phyloP scores from a whole-genome alignment of 2,797 vertebrate genomes.

The Gastrophryne carolinensis region DNA sequence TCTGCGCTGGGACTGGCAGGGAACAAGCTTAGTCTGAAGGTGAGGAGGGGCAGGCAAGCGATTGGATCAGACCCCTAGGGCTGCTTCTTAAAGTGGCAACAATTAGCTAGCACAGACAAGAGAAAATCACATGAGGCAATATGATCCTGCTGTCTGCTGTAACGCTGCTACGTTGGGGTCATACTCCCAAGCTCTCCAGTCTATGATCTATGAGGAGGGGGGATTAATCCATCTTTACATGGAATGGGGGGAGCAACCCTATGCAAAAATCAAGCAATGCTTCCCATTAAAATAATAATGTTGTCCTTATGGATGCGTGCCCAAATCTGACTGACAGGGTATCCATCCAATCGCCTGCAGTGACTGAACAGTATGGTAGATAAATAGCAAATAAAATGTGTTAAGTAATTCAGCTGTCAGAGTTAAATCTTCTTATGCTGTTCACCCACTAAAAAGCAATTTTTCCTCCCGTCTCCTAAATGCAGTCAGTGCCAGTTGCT shows the following conservation, averaged over 20 bases:
- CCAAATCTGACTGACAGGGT: neutral
- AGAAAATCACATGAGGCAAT: conserved; percentile 3
- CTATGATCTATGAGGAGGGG: neutral
- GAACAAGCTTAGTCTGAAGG: conserved; percentile 11
- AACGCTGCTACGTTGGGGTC: conserved; percentile 3
- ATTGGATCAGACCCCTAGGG: conserved; percentile 32
- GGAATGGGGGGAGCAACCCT: neutral
- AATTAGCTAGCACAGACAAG: conserved; percentile 35
- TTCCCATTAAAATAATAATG: neutral
- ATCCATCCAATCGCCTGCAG: neutral
- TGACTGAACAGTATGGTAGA: neutral
- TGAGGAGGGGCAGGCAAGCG: conserved; percentile 14
- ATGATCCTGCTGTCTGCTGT: conserved; percentile 10
- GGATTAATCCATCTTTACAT: neutral
- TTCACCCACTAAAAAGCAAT: neutral
- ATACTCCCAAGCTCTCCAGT: neutral
- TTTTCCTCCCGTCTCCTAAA: neutral
- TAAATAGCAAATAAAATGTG: neutral
- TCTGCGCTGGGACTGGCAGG: conserved; percentile 44
- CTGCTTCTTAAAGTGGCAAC: conserved; percentile 46
- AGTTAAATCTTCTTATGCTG: neutral
- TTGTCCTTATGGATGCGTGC: neutral
- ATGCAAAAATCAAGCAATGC: neutral
- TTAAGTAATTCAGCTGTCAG: neutral
- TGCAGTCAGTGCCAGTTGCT: neutral